phyloP scores from a whole-genome alignment of 2,797 vertebrate genomes.

The Ctenopoma multispine region DNA sequence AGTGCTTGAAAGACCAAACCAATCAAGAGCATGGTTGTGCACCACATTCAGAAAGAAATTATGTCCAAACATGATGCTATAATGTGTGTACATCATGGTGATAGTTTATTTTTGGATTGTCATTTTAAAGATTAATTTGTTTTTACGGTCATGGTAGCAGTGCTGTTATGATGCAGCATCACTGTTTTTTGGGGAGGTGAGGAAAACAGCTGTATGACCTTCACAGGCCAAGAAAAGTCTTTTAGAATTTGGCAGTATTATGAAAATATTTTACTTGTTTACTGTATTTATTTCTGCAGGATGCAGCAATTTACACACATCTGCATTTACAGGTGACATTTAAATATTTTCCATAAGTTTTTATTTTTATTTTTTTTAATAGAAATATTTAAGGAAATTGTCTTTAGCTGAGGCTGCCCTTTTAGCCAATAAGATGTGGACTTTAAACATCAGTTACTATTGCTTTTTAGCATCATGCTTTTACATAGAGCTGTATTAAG shows the following conservation, averaged over 20 bases:
- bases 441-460: constrained; percentile 25
- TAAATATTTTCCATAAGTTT: too few relatives aligned
- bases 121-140: neutral
- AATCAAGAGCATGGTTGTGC: neutral
- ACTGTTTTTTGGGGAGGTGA: neutral
- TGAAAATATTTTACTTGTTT: constrained; percentile 8
- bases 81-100: neutral
- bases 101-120: neutral
- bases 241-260: constrained; percentile 30
- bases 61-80: neutral
- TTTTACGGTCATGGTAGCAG: neutral
- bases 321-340: constrained; percentile 37
- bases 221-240: neutral
- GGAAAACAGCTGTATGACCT: neutral
- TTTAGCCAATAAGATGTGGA: constrained; percentile 39
- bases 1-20: constrained; percentile 20
- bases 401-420: constrained; percentile 18
- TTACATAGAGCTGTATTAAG: constrained; percentile 10
- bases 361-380: too few relatives aligned
- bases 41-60: neutral
- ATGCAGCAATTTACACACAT: constrained; percentile 23
- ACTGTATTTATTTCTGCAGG: constrained; percentile 3
- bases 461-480: constrained; percentile 23
- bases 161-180: neutral
- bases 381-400: neutral